Percentiles rank a stretch among this genome's conserved stretches.
phyloP scores from a whole-genome alignment of 2,888 invertebrate genomes.

The Oscheius sp. region DNA sequence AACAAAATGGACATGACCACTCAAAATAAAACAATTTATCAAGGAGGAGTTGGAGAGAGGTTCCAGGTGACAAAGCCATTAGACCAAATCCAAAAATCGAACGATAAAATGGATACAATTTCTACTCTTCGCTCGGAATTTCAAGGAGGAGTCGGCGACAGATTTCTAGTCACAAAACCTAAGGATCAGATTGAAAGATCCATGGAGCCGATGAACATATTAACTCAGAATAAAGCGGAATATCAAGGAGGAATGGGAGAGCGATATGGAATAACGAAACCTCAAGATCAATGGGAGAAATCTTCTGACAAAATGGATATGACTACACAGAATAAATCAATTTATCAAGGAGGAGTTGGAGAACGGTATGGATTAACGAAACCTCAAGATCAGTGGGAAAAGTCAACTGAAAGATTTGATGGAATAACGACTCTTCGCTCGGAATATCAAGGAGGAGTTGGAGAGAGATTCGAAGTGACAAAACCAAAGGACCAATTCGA shows the following conservation, averaged over 20 bases:
- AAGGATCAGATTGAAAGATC: neutral
- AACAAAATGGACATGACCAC: neutral
- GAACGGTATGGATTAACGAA: neutral
- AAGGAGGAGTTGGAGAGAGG: constrained; percentile 15
- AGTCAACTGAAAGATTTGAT: neutral
- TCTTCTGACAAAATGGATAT: too few relatives aligned
- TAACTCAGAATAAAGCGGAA: too few relatives aligned
- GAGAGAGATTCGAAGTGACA: neutral
- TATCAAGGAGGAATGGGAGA: neutral
- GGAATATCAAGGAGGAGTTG: constrained; percentile 1
- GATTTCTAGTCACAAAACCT: neutral
- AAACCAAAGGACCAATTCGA: neutral
- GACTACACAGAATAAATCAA: too few relatives aligned
- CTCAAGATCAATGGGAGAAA: neutral
- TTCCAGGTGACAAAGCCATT: neutral
- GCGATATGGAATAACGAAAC: neutral
- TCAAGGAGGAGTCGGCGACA: constrained; percentile 1
- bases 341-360: neutral
- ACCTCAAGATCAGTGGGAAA: neutral
- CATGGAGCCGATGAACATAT: neutral
- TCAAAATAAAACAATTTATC: neutral
- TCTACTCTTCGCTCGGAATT: too few relatives aligned
- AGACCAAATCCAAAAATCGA: constrained; percentile 9
- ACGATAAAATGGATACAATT: neutral
- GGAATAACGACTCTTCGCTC: neutral